Percentiles rank a stretch among this genome's conserved stretches.
These are phyloP conservation scores for Zelleria hepariella DNA, from an alignment of 2,888 invertebrate genomes.

Conservation along the genomic window DNA sequence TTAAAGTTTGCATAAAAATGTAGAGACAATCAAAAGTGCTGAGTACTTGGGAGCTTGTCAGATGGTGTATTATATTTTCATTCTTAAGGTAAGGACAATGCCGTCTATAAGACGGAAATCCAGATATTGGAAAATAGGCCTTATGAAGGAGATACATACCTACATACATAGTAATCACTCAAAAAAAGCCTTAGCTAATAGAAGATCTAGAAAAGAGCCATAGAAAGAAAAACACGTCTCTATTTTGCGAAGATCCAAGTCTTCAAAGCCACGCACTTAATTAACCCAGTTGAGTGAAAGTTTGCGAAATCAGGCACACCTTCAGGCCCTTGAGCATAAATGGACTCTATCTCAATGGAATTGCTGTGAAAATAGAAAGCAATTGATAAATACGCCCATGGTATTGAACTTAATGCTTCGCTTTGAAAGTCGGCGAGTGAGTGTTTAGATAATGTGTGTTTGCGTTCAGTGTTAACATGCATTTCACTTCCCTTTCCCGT, in stretches of 20 bases:
- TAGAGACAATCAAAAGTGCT: no score
- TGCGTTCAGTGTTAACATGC: not conserved
- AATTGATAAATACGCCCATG: not conserved
- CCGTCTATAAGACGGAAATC: no score
- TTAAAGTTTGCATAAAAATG: no score
- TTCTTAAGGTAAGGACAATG: no score
- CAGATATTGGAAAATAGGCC: no score
- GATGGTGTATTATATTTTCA: no score
- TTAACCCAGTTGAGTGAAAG: conserved; percentile 17
- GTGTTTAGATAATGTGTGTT: not conserved
- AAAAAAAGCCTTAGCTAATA: no score
- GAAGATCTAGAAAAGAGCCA: no score
- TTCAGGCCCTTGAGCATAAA: not conserved
- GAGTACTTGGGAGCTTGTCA: no score
- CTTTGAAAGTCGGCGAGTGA: not conserved
- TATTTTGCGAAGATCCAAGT: not conserved
- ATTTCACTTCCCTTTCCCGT: not conserved
- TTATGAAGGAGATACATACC: no score
- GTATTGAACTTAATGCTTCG: not conserved
- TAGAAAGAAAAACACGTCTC: not conserved
- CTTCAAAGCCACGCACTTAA: conserved; percentile 10
- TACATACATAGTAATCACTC: no score
- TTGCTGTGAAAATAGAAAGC: not conserved
- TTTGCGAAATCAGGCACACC: conserved; percentile 10
- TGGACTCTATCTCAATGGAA: conserved; percentile 3